phyloP scores from a whole-genome alignment of 2,888 invertebrate genomes.

The Teinopalpus imperialis region DNA sequence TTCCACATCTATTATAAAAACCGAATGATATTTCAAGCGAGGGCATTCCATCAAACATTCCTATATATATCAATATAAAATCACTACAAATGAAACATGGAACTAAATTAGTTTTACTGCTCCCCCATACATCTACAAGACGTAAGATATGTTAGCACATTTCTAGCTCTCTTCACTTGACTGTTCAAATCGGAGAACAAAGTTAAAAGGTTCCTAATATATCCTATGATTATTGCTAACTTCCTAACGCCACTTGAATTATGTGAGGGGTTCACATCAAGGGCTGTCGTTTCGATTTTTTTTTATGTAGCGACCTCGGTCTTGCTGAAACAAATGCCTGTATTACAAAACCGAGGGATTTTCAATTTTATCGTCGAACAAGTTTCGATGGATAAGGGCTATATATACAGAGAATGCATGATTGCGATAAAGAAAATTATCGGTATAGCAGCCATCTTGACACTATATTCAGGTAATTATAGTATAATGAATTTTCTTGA shows the following conservation, averaged over 20 bases:
- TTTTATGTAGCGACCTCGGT: slow-evolving; percentile 21
- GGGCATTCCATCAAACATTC: slow-evolving; percentile 66
- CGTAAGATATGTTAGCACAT: slow-evolving; percentile 75
- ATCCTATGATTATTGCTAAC: slow-evolving; percentile 70
- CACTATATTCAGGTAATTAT: slow-evolving; percentile 41
- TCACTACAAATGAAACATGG: slow-evolving; percentile 73
- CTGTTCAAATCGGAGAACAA: slow-evolving; percentile 45
- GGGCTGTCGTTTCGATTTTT: slow-evolving; percentile 17
- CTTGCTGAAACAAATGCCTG: slow-evolving; percentile 1
- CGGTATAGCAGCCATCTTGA: slow-evolving; percentile 44
- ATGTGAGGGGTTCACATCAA: slow-evolving; percentile 6
- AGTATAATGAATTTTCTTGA: slow-evolving; percentile 2
- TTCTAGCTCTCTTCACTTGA: slow-evolving; percentile 35
- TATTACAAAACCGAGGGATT: slow-evolving; percentile 12
- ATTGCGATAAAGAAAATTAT: slow-evolving; percentile 41
- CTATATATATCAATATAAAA: slow-evolving; percentile 68
- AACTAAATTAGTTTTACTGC: slow-evolving; percentile 69
- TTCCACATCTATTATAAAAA: background rate
- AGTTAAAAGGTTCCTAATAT: slow-evolving; percentile 59
- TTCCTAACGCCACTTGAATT: slow-evolving; percentile 52
- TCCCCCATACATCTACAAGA: slow-evolving; percentile 56
- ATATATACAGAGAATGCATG: slow-evolving; percentile 51
- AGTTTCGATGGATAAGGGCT: slow-evolving; percentile 40
- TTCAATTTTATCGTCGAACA: slow-evolving; percentile 29
- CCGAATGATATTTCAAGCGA: slow-evolving; percentile 35